phyloP scores from a whole-genome alignment of 2,888 invertebrate species.

The Nipponacmea schrenckii region DNA sequence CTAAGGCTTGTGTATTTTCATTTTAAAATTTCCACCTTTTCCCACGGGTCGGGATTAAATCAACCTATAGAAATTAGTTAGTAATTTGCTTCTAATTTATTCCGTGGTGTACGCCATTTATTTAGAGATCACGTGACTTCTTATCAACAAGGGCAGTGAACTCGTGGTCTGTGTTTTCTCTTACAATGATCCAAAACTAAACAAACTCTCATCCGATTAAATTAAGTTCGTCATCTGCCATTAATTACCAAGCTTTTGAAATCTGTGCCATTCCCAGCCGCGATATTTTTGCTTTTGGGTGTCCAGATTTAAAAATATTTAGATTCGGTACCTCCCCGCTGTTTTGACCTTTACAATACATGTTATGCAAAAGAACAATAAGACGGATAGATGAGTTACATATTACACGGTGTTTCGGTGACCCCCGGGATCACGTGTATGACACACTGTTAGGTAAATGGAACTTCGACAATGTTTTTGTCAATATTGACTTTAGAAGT shows the following conservation, averaged over 20 bases:
- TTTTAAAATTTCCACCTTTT: not conserved
- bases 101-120: not conserved
- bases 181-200: not conserved
- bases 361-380: conserved; percentile 6
- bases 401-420: not conserved
- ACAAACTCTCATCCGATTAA: not conserved
- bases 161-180: conserved; percentile 7
- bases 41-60: not conserved
- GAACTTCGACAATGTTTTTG: no score
- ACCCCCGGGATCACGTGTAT: not conserved
- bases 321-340: not conserved
- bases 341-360: not conserved
- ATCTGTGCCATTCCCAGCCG: not conserved
- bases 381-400: not conserved
- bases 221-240: not conserved
- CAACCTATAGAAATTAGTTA: not conserved
- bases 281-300: not conserved
- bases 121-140: not conserved
- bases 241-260: not conserved
- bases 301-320: conserved; percentile 1
- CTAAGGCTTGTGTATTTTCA: conserved; percentile 2
- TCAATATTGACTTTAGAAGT: no score
- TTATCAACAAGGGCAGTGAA: conserved; percentile 1
- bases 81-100: not conserved
- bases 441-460: no score